Evolutionary conservation across 92 coral and sea anemone species (phyloP).

Genomic region (Actinernus sp.): DNA sequence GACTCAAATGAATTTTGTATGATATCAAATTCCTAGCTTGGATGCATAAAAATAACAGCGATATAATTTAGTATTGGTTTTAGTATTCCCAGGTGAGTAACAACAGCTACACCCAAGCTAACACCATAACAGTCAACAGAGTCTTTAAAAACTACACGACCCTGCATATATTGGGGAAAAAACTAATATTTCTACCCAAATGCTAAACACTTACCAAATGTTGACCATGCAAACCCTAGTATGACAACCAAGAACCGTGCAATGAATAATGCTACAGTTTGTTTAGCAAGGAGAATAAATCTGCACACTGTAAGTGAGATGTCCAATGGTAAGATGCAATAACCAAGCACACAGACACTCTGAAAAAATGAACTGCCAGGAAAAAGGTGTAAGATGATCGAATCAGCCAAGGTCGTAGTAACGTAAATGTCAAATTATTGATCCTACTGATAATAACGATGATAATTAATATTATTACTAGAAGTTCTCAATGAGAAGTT

Average conservation of each 20-base stretch:
- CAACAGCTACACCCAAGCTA: no score
- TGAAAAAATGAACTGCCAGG: slow-evolving; percentile 93
- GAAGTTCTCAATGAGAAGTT: no score
- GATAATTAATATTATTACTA: no score
- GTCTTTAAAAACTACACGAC: no score
- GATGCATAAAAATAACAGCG: no score
- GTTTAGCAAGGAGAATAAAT: slow-evolving; percentile 82
- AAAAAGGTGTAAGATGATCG: background rate
- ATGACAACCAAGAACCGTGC: slow-evolving; percentile 86
- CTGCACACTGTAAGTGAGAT: slow-evolving; percentile 90
- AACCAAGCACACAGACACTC: slow-evolving; percentile 99
- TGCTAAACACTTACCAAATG: slow-evolving; percentile 82
- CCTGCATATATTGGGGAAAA: no score
- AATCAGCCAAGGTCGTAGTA: slow-evolving; percentile 1
- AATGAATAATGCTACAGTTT: slow-evolving; percentile 74
- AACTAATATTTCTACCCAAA: background rate
- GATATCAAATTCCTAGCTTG: no score
- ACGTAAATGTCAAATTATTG: background rate
- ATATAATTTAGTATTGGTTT: no score
- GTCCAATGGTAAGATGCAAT: slow-evolving; percentile 92
- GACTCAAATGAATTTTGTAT: no score
- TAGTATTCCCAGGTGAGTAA: no score
- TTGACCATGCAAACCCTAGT: slow-evolving; percentile 96
- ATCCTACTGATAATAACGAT: no score
- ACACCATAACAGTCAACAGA: no score